These are phyloP conservation scores for Gryllus longicercus DNA, from an alignment of 2,888 invertebrate species.

Conservation along the genomic window DNA sequence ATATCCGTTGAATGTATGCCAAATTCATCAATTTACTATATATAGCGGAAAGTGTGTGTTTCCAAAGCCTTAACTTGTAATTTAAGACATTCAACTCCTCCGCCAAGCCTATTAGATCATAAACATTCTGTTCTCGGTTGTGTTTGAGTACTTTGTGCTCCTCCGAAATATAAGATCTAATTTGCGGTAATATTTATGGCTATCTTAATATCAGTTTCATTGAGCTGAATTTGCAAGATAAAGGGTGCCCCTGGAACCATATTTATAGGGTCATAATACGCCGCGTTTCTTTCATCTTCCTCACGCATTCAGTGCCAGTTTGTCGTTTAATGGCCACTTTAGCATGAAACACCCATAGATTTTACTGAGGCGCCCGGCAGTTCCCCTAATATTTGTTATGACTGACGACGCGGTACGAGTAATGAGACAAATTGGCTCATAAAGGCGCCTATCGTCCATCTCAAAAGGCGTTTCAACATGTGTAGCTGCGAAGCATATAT, in stretches of 20 bases:
- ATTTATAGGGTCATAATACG: conserved; percentile 4
- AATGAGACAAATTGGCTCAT: conserved; percentile 17
- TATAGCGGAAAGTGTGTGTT: too few species aligned
- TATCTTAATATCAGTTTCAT: neutral
- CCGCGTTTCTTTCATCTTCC: neutral
- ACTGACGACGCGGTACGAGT: conserved; percentile 8
- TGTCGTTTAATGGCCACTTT: conserved; percentile 17
- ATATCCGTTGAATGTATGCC: too few species aligned
- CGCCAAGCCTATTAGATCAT: too few species aligned
- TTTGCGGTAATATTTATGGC: neutral
- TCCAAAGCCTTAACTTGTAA: too few species aligned
- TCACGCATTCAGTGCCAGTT: conserved; percentile 1
- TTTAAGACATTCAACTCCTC: too few species aligned
- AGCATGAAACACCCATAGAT: conserved; percentile 17
- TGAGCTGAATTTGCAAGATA: neutral
- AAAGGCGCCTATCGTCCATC: conserved; percentile 8
- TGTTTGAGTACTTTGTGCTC: too few species aligned
- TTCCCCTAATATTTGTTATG: conserved; percentile 17
- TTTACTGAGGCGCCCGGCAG: conserved; percentile 1
- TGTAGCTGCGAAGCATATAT: conserved; percentile 10
- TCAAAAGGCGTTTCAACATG: conserved; percentile 10
- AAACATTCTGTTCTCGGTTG: too few species aligned
- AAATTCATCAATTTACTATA: too few species aligned
- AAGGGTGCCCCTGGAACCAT: neutral
- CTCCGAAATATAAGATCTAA: neutral